phyloP scores from a whole-genome alignment of 2,113 vertebrate species.

The Pachyramphus minor region DNA sequence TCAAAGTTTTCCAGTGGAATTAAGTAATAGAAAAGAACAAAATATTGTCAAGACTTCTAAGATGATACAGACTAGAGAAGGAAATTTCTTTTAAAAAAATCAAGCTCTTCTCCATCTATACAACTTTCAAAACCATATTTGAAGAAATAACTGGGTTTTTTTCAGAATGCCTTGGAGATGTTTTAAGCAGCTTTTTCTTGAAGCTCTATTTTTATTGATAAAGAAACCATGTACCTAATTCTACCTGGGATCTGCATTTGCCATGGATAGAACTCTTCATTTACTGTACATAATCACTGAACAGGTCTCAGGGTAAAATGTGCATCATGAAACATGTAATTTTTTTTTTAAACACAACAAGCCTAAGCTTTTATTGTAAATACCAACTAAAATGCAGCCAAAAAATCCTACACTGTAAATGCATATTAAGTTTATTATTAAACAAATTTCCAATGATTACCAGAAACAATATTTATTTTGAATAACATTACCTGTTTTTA shows the following conservation, averaged over 20 bases:
- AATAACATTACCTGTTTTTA: conserved; percentile 90
- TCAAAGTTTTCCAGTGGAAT: background rate
- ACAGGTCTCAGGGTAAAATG: background rate
- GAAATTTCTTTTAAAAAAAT: background rate
- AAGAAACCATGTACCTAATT: background rate
- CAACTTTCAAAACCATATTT: background rate
- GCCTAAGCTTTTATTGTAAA: background rate
- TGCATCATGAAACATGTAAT: background rate
- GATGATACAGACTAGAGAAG: background rate
- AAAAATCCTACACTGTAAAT: background rate
- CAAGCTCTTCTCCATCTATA: background rate
- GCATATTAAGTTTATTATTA: background rate
- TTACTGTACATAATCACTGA: background rate
- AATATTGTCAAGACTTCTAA: background rate
- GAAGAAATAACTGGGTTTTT: background rate
- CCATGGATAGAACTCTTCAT: background rate
- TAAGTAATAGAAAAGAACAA: background rate
- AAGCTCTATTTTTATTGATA: background rate
- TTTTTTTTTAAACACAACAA: background rate
- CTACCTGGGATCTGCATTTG: background rate
- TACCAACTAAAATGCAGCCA: background rate
- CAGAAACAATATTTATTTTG: background rate
- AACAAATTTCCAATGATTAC: background rate
- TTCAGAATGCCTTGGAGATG: background rate
- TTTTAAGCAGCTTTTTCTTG: background rate